These are phyloP conservation scores for Rhipidura dahli DNA, from an alignment of 2,113 vertebrate species.

Conservation along the genomic window DNA sequence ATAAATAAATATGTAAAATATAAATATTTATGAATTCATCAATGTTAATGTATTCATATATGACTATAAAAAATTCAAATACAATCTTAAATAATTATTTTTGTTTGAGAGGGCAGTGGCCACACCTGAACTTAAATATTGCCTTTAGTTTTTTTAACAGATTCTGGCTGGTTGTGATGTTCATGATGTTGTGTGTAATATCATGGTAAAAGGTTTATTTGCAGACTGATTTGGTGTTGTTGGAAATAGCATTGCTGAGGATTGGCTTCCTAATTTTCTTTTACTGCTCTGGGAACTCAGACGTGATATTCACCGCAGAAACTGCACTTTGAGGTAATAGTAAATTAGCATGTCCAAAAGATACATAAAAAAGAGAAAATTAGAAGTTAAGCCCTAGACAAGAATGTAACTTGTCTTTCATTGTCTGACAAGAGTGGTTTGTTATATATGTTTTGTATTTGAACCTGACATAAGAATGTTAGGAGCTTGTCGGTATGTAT, in stretches of 20 bases:
- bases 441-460: neutral
- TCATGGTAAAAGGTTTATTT: neutral
- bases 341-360: neutral
- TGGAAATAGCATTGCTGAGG: neutral
- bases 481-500: neutral
- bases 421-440: neutral
- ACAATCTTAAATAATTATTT: neutral
- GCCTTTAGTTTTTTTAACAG: neutral
- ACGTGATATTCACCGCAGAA: neutral
- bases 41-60: neutral
- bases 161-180: neutral
- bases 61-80: neutral
- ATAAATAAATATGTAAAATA: neutral
- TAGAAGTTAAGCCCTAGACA: neutral
- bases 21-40: neutral
- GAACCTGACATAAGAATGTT: neutral
- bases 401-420: neutral
- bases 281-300: neutral
- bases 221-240: neutral
- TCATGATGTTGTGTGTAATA: neutral
- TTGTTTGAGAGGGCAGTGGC: neutral
- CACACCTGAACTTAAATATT: neutral
- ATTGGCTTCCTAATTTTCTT: neutral
- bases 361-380: neutral
- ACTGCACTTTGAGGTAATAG: neutral